Evolutionary conservation across 2,113 vertebrate genomes (phyloP).

Genomic region (Jaculus jaculus): DNA sequence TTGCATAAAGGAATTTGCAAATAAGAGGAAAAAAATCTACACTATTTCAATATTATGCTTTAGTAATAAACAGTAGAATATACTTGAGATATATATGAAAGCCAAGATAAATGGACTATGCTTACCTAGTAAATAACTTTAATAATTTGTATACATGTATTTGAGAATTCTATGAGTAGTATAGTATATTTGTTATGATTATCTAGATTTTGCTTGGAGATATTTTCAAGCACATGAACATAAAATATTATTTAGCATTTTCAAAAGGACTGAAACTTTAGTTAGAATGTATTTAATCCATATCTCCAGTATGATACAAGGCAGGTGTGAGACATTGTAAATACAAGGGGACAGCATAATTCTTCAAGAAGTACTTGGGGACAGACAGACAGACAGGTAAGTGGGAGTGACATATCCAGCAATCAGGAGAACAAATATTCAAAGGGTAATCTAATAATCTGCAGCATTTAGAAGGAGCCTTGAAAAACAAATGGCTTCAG

Average conservation of each 20-base stretch:
- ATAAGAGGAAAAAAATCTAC: background rate
- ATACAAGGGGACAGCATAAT: background rate
- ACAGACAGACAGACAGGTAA: background rate
- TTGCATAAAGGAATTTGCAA: background rate
- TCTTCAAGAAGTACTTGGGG: background rate
- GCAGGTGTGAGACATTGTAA: too few relatives aligned
- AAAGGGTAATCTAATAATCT: background rate
- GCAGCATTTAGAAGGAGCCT: too few relatives aligned
- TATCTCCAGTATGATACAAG: background rate
- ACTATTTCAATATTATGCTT: background rate
- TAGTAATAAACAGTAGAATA: background rate
- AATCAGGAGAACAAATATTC: background rate
- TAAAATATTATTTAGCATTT: background rate
- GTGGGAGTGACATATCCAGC: background rate
- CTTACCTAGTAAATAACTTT: background rate
- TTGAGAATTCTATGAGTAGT: background rate
- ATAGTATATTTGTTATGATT: conserved; percentile 1
- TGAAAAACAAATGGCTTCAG: too few relatives aligned
- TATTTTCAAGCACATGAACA: background rate
- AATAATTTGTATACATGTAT: background rate
- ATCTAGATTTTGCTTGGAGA: background rate
- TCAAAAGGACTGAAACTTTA: background rate
- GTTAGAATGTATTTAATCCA: background rate
- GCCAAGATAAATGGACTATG: background rate
- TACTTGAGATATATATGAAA: background rate